Evolutionary conservation across 2,113 vertebrate genomes (phyloP).

Genomic region (Phrynosoma platyrhinos): DNA sequence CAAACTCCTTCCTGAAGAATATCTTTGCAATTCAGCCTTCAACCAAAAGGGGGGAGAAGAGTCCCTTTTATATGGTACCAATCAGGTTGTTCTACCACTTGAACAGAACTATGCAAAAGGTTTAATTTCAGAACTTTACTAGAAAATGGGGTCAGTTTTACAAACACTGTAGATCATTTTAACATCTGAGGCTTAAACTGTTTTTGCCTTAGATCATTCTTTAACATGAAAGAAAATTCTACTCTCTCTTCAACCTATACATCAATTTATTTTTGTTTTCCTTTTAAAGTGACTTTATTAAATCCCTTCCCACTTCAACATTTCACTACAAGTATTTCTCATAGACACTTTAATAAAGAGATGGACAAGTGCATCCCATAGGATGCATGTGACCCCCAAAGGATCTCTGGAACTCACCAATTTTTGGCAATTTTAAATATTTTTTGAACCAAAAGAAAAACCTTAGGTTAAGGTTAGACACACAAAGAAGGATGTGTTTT

Average conservation of each 20-base stretch:
- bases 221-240: background rate
- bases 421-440: too few relatives aligned
- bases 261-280: background rate
- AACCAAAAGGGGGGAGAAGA: slow-evolving; percentile 26
- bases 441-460: too few relatives aligned
- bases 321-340: background rate
- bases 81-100: background rate
- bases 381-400: too few relatives aligned
- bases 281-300: background rate
- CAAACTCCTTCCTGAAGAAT: background rate
- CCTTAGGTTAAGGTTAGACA: too few relatives aligned
- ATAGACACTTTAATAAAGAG: background rate
- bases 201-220: background rate
- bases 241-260: background rate
- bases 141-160: background rate
- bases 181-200: background rate
- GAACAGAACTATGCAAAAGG: background rate
- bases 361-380: too few relatives aligned
- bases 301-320: background rate
- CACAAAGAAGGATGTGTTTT: too few relatives aligned
- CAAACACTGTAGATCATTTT: background rate
- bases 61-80: background rate
- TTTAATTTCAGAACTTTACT: background rate
- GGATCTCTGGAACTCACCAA: too few relatives aligned
- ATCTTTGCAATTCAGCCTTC: slow-evolving; percentile 25